Base-by-base conservation (phyloP, 2,797 vertebrate genomes). In the Gobio occitaniae region DNA sequence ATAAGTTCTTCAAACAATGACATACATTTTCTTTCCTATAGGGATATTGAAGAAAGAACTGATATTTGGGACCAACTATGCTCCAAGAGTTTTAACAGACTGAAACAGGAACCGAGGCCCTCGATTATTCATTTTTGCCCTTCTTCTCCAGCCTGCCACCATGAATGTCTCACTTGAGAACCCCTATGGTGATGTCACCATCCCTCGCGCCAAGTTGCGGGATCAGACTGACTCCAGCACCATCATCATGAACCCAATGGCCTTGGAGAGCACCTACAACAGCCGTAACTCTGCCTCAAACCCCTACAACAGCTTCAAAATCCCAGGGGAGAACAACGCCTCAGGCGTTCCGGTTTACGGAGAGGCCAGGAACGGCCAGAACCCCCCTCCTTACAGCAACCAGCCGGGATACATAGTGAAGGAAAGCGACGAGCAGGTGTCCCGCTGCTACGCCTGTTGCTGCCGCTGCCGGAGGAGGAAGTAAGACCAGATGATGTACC, bases 201-300 rank as follows among this genome's bases (percentile, higher is more conserved):
- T 98, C 87, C 96, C 97, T 0, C 92, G 95, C 29, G 96, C 96
- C 0, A 96, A 97, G 86, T 95, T 98, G 44, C 93, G 84, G 86
- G 75, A 82, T 9, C 29, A 89, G 0, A 85, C 84, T 0, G 80
- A 41, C 0, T 85, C 83, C 78, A 72, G 78, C 89, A 94, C 89
- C 0, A 65, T 97, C 69, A 95, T 97, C 0, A 84, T 90, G 87
- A 97, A 96, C 89, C 96, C 95, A 0, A 84, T 86, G 17, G 84
- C 91, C 3, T 61, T 94, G 52, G 59, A 78, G 16, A 69, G 2
- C 44, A 61, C 89, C 17, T 87, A 90, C 0, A 88, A 90, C 0
- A 87, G 82, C 6, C 77, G 69, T 17, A 86, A 38, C 32, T 56
- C 69, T 61, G 25, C 83, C 74, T 61, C 74, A 29, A 88, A 94